Evolutionary conservation across 2,888 invertebrate genomes (phyloP), one percentile per base, ranked within the genome.

Genomic region (Drosophila merina): DNA sequence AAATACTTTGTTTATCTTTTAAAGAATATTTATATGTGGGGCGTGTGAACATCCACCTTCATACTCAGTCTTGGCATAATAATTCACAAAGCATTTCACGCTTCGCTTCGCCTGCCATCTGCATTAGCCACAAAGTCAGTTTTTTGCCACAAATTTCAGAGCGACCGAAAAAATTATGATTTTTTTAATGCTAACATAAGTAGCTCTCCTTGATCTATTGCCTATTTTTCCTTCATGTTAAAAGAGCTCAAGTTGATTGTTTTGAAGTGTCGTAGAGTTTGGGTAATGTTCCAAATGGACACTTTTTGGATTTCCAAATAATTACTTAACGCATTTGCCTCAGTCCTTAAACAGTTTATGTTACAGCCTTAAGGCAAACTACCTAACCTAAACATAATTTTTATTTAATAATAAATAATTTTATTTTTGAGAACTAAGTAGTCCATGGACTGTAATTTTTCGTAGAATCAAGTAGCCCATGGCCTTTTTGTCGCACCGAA

Each of bases 51-150:
- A 20, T 14, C 73, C 25, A 33, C 4, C 44, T 25, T 42, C 12
- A 36, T 12, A 49, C 52, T 52, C 66, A 40, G 74, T 64, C 63
- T 60, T 72, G 67, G 72, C 67, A 74, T 73, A 76, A 82, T 86
- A 83, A 86, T 82, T 86, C 76, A 83, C 77, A 82, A 86, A 83
- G 84, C 75, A 86, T 86, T 82, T 82, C 66, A 74, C 82, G 84
- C 78, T 73, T 82, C 78, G 80, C 75, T 82, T 86, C 84, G 72
- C 73, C 84, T 77, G 82, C 82, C 82, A 86, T 83, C 76, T 80
- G 76, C 82, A 82, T 82, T 82, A 86, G 76, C 78, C 71, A 60
- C 78, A 73, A 82, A 82, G 82, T 82, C 86, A 80, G 68, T 77
- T 86, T 54, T 86, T 52, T 49, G 42, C 4, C 6, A 31, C n/a